These are phyloP conservation scores for Crotophaga sulcirostris DNA, from an alignment of 2,113 vertebrate genomes.

Conservation along the genomic window DNA sequence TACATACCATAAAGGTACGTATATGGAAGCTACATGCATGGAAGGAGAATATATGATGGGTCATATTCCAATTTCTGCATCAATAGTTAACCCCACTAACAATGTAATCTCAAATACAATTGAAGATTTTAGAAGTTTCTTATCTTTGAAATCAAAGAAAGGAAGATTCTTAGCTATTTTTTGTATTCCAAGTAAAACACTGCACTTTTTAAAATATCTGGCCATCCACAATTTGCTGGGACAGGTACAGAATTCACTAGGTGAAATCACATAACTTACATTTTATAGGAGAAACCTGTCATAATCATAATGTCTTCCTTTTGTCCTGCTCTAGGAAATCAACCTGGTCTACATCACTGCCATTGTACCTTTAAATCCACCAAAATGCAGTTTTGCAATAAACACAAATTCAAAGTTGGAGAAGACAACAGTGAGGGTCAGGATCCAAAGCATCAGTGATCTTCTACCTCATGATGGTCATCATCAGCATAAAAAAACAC, in stretches of 20 bases:
- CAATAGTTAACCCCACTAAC: not conserved
- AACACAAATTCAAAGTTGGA: not conserved
- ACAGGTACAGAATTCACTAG: not conserved
- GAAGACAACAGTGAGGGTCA: not conserved
- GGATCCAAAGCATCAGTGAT: not conserved
- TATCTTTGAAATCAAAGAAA: not conserved
- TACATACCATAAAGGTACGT: not conserved
- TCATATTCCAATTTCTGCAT: not conserved
- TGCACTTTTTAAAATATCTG: not conserved
- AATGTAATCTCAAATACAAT: not conserved
- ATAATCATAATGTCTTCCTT: not conserved
- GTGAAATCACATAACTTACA: not conserved
- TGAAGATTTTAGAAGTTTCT: not conserved
- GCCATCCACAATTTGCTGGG: not conserved
- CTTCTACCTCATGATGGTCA: fast-evolving
- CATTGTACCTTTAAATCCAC: not conserved
- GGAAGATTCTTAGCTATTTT: not conserved
- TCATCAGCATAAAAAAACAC: not conserved
- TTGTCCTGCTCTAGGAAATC: not conserved
- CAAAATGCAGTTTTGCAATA: not conserved
- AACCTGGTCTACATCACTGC: not conserved
- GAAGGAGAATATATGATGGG: not conserved
- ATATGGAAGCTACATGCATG: not conserved
- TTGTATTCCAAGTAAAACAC: not conserved
- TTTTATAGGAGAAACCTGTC: not conserved